Conservation (phyloP, 2,113 vertebrate species). For the Agelaius tricolor region DNA sequence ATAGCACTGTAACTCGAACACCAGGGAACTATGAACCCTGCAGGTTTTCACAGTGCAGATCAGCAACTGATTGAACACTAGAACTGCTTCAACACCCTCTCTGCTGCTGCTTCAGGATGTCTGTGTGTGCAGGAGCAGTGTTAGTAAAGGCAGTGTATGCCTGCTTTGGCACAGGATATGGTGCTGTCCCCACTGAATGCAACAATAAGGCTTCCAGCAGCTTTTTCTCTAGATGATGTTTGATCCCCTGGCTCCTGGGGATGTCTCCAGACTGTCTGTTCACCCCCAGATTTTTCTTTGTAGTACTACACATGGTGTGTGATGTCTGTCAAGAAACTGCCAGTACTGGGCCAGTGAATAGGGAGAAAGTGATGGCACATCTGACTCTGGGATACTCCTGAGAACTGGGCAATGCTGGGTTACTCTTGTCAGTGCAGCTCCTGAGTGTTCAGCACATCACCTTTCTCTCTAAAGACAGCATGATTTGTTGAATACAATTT, state of each 20-base stretch:
- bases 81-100: neutral
- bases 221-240: neutral
- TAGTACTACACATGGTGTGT: neutral
- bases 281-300: neutral
- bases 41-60: neutral
- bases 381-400: neutral
- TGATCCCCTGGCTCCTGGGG: neutral
- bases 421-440: neutral
- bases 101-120: neutral
- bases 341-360: neutral
- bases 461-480: neutral
- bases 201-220: neutral
- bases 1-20: accelerated
- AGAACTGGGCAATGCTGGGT: neutral
- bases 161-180: neutral
- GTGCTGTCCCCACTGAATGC: neutral
- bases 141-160: accelerated
- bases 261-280: neutral
- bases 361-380: neutral
- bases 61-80: neutral
- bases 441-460: neutral
- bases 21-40: neutral
- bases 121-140: neutral
- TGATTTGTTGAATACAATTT: slow-evolving; percentile 23
- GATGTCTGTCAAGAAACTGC: neutral